These are phyloP conservation scores for Acropternis orthonyx DNA, from an alignment of 2,797 vertebrate species.

Conservation along the genomic window DNA sequence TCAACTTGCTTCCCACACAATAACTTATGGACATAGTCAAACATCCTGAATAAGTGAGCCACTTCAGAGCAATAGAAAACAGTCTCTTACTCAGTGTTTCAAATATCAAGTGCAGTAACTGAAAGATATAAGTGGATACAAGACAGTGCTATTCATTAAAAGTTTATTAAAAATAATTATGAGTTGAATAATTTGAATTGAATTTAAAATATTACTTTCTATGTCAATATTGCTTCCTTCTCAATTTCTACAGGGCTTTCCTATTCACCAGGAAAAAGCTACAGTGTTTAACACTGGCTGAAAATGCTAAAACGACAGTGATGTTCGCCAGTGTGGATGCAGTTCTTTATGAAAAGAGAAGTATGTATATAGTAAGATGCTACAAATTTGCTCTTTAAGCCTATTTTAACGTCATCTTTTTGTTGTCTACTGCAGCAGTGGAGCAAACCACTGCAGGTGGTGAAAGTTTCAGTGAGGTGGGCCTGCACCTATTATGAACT, in stretches of 20 bases:
- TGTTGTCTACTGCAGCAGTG: not conserved
- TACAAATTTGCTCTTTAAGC: not conserved
- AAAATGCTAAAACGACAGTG: constrained; percentile 81
- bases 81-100: not conserved
- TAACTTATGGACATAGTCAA: not conserved
- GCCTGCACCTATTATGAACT: not conserved
- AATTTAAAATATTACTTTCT: not conserved
- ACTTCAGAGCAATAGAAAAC: not conserved
- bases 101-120: not conserved
- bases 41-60: not conserved
- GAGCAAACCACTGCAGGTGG: not conserved
- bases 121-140: not conserved
- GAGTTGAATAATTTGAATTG: not conserved
- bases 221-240: not conserved
- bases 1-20: not conserved
- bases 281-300: constrained; percentile 81
- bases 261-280: constrained; percentile 85
- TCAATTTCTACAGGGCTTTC: constrained; percentile 83
- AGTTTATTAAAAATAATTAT: not conserved
- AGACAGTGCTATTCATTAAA: not conserved
- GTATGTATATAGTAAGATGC: constrained; percentile 64
- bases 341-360: constrained; percentile 86
- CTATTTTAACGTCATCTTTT: not conserved
- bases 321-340: constrained; percentile 73
- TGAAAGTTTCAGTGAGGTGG: not conserved